Conservation (phyloP, 2,797 vertebrate genomes). For the Squalus acanthias region DNA sequence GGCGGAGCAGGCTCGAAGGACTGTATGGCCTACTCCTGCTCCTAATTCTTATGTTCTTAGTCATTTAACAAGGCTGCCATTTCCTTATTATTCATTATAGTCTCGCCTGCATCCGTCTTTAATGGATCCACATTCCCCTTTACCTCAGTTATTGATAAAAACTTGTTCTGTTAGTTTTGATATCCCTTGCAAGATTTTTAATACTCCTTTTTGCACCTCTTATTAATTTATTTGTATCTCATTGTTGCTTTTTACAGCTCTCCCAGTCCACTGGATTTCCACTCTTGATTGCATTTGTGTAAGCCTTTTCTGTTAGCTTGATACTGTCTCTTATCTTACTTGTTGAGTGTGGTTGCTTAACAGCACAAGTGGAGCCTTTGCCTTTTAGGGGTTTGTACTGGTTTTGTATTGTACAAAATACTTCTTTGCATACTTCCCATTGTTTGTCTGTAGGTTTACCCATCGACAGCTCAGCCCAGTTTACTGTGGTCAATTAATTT, state of each 20-base stretch:
- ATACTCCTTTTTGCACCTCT: not conserved
- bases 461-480: not conserved
- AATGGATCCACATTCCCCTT: not conserved
- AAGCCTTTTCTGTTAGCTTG: not conserved
- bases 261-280: not conserved
- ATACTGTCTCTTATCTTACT: not conserved
- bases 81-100: not conserved
- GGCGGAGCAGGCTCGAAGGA: too few relatives aligned
- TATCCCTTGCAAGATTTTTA: not conserved
- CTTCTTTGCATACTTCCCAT: not conserved
- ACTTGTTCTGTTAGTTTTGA: not conserved
- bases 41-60: too few relatives aligned
- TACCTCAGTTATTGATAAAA: not conserved
- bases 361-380: not conserved
- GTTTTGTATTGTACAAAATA: not conserved
- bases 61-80: not conserved
- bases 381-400: not conserved
- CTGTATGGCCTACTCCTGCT: too few relatives aligned
- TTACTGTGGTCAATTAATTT: not conserved
- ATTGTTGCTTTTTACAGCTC: not conserved
- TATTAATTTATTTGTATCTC: not conserved
- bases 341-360: not conserved
- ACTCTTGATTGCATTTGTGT: not conserved
- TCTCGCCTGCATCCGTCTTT: not conserved
- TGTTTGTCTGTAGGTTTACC: not conserved